phyloP scores from a whole-genome alignment of 2,113 vertebrate genomes.

The Arizona elegans region DNA sequence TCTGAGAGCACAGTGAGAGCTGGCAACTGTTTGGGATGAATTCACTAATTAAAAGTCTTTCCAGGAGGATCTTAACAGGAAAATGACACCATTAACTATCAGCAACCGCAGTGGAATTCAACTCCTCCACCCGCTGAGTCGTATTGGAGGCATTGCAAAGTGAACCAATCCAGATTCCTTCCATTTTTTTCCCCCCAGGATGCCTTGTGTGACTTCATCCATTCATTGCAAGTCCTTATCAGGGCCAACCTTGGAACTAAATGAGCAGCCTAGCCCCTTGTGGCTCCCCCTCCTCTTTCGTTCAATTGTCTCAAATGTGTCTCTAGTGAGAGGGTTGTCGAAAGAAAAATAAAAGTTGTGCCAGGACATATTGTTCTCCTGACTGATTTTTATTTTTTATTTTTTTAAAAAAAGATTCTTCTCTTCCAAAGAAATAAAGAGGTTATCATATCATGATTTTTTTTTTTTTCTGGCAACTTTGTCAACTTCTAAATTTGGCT shows the following conservation, averaged over 20 bases:
- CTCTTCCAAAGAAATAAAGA: background rate
- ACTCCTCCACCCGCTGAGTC: background rate
- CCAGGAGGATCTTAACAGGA: background rate
- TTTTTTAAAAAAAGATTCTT: background rate
- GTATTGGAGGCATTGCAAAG: background rate
- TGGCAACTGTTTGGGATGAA: background rate
- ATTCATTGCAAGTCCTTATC: background rate
- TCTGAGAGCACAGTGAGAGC: background rate
- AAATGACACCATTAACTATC: background rate
- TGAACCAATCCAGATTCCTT: background rate
- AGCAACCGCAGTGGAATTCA: background rate
- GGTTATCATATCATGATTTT: background rate
- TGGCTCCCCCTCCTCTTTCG: background rate
- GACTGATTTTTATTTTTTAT: background rate
- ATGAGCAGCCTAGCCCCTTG: background rate
- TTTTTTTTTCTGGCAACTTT: background rate
- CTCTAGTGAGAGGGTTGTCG: background rate
- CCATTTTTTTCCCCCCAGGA: slow-evolving; percentile 21
- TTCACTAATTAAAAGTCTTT: background rate
- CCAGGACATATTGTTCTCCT: background rate
- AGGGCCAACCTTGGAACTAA: background rate
- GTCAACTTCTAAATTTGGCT: fast-evolving
- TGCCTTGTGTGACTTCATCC: slow-evolving; percentile 43
- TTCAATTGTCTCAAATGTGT: background rate
- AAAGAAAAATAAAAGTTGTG: background rate